phyloP scores from a whole-genome alignment of 2,113 vertebrate genomes.

The Pollimyrus isidori region DNA sequence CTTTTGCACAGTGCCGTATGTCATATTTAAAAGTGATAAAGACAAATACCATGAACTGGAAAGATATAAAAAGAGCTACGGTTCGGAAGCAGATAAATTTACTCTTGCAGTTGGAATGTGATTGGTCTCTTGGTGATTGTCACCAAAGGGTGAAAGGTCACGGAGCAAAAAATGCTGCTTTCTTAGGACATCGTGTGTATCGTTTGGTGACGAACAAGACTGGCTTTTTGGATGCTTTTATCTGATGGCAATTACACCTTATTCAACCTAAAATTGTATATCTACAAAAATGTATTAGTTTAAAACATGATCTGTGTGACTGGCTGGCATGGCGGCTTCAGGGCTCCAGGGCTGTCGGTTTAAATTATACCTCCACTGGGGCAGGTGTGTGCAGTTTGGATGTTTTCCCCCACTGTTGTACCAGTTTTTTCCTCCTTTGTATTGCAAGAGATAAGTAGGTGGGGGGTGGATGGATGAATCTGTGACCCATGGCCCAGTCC shows the following conservation, averaged over 20 bases:
- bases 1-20: neutral
- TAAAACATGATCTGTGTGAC: neutral
- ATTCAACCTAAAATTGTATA: neutral
- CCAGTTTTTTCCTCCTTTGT: neutral
- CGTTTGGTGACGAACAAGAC: neutral
- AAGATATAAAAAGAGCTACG: neutral
- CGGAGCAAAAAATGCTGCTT: neutral
- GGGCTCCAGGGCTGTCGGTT: neutral
- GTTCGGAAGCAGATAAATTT: neutral
- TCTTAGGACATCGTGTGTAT: neutral
- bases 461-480: neutral
- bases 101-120: neutral
- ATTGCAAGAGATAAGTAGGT: neutral
- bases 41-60: neutral
- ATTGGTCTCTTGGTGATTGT: neutral
- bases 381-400: neutral
- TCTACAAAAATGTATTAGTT: neutral
- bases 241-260: neutral
- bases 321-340: neutral
- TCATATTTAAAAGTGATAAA: neutral
- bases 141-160: neutral
- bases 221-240: neutral
- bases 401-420: neutral
- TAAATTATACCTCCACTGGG: neutral
- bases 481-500: neutral